Percentiles rank a stretch among this genome's conserved stretches.
Evolutionary conservation across 2,888 invertebrate genomes (phyloP).

Genomic region (Metalampra italica): DNA sequence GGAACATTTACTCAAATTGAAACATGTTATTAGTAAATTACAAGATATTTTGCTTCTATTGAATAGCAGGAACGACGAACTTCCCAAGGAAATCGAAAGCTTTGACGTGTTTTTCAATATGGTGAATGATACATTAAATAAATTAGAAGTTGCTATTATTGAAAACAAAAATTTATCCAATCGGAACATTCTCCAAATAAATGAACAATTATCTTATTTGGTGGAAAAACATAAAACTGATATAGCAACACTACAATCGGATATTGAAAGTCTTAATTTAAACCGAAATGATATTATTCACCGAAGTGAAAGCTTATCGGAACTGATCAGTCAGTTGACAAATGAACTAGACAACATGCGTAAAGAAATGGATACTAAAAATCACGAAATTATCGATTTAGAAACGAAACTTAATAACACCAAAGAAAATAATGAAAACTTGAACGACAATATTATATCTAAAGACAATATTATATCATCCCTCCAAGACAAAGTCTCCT

Average conservation of each 20-base stretch:
- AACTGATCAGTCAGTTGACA: constrained; percentile 10
- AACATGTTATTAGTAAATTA: constrained; percentile 30
- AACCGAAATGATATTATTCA: constrained; percentile 4
- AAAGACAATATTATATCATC: constrained; percentile 20
- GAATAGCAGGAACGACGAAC: constrained; percentile 34
- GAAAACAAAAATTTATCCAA: constrained; percentile 28
- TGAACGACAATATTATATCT: constrained; percentile 14
- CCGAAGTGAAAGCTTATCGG: constrained; percentile 8
- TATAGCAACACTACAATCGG: constrained; percentile 16
- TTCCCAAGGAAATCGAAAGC: constrained; percentile 36
- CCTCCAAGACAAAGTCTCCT: constrained; percentile 19
- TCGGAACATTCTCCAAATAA: constrained; percentile 20
- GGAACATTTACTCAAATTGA: constrained; percentile 33
- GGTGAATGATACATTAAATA: constrained; percentile 32
- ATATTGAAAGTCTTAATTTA: constrained; percentile 17
- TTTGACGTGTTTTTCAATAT: constrained; percentile 32
- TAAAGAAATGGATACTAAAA: constrained; percentile 15
- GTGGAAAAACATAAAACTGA: constrained; percentile 19
- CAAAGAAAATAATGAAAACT: constrained; percentile 17
- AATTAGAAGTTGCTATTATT: constrained; percentile 34
- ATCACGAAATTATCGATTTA: constrained; percentile 13
- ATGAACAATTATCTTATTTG: constrained; percentile 15
- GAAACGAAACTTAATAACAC: constrained; percentile 16
- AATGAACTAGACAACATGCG: constrained; percentile 15
- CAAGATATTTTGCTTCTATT: constrained; percentile 34